phyloP scores from a whole-genome alignment of 92 coral and sea anemone species.

The Chrysogorgia sp. region DNA sequence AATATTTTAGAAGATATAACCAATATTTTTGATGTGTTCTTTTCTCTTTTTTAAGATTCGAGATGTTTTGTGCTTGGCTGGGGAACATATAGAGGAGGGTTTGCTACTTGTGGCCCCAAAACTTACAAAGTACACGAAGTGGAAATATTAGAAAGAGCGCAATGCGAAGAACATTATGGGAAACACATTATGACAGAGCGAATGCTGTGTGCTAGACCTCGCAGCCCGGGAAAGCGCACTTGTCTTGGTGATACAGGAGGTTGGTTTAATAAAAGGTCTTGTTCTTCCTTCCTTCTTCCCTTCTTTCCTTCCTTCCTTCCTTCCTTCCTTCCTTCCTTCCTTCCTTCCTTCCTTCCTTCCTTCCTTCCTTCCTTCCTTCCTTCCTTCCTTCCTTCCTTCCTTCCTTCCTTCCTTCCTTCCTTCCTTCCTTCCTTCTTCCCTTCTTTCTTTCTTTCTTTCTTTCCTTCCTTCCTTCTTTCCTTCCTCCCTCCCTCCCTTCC shows the following conservation, averaged over 20 bases:
- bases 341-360: conserved; percentile 5
- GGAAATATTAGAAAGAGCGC: background rate
- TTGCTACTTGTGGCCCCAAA: background rate
- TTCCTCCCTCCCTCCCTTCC: background rate
- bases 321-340: background rate
- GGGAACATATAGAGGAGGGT: conserved; percentile 28
- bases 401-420: conserved; percentile 9
- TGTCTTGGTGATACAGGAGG: conserved; percentile 46
- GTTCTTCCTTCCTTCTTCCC: background rate
- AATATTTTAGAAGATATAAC: too few species aligned
- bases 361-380: conserved; percentile 11
- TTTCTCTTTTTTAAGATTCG: background rate
- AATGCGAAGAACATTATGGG: conserved; percentile 22
- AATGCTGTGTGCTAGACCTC: conserved; percentile 31
- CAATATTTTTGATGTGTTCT: background rate
- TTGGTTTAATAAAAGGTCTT: background rate
- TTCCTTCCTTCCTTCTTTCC: background rate
- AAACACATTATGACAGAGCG: conserved; percentile 13
- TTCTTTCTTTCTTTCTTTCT: background rate
- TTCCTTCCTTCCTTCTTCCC: background rate
- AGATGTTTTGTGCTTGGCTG: conserved; percentile 34
- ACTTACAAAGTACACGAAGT: conserved; percentile 24
- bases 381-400: conserved; percentile 16
- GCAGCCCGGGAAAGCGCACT: background rate
- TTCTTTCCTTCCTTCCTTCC: background rate